Conservation (phyloP, 2,888 invertebrate species). For the Antheraea yamamai region DNA sequence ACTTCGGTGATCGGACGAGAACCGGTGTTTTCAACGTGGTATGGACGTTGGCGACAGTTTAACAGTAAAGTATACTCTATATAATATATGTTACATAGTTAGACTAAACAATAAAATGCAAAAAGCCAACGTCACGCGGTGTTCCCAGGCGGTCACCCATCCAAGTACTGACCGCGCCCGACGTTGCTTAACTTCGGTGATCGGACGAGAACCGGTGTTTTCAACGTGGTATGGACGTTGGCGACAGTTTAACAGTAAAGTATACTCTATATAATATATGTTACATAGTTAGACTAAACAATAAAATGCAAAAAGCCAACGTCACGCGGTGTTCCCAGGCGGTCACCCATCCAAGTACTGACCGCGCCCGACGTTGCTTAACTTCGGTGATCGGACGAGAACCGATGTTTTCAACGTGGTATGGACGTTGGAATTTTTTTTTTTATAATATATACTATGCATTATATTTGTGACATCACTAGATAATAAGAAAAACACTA, state of each 20-base stretch:
- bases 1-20: conserved; percentile 79
- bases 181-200: conserved; percentile 79
- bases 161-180: conserved; percentile 78
- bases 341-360: conserved; percentile 79
- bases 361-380: conserved; percentile 77
- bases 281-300: conserved; percentile 56
- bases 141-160: conserved; percentile 75
- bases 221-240: conserved; percentile 25
- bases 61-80: too few relatives aligned
- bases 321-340: conserved; percentile 72
- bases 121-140: conserved; percentile 51
- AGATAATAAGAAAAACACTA: too few relatives aligned
- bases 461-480: not conserved
- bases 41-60: not conserved
- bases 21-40: conserved; percentile 51
- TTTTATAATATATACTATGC: not conserved
- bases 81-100: too few relatives aligned
- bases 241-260: too few relatives aligned
- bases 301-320: conserved; percentile 54
- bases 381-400: conserved; percentile 79
- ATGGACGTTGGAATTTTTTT: not conserved
- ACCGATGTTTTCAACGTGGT: conserved; percentile 39
- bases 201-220: conserved; percentile 75
- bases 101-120: conserved; percentile 14
- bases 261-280: too few relatives aligned